Percentiles rank a stretch among this genome's conserved stretches.
Evolutionary conservation across 1,140 invertebrate genomes (phyloP).

Genomic region (Nephila pilipes): DNA sequence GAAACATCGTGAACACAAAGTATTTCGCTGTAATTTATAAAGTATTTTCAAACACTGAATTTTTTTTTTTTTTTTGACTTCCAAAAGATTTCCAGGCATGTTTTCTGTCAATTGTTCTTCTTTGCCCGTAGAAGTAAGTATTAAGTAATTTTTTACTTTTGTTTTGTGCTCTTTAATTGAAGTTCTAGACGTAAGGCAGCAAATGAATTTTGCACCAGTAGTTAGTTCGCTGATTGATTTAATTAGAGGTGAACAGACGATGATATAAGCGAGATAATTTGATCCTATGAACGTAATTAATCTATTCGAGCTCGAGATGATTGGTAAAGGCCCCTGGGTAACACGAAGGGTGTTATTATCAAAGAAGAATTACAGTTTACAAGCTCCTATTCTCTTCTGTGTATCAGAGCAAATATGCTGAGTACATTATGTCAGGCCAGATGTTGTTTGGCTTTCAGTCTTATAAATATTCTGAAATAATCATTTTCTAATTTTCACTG

Average conservation of each 20-base stretch:
- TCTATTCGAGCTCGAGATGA: background rate
- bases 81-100: no score
- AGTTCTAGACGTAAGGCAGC: background rate
- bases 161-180: background rate
- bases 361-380: background rate
- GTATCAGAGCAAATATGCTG: background rate
- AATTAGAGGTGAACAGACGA: slow-evolving; percentile 14
- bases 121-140: no score
- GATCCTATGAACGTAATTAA: slow-evolving; percentile 14
- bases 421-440: background rate
- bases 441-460: background rate
- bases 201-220: background rate
- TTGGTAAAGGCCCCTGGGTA: background rate
- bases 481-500: no score
- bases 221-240: slow-evolving; percentile 8
- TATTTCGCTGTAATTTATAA: no score
- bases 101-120: no score
- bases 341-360: background rate
- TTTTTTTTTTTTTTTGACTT: no score
- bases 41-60: no score
- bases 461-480: no score
- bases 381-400: background rate
- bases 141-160: no score
- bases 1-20: no score
- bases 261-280: slow-evolving; percentile 38